Evolutionary conservation across 30 jellyfish, hydroid and myxozoan species (phyloP).

Genomic region (Aurelia aurita): DNA sequence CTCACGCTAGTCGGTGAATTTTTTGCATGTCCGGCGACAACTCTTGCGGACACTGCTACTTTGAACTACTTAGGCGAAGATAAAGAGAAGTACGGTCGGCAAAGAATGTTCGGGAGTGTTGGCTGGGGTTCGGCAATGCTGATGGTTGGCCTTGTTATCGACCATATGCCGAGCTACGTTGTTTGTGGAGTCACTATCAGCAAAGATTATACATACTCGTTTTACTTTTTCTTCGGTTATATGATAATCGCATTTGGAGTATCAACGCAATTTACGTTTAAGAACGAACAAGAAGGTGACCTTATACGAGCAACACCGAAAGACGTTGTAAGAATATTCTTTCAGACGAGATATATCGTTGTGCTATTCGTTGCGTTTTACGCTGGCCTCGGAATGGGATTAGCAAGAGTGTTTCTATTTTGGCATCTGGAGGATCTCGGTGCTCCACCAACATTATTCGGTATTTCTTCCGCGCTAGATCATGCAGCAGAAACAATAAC

Average conservation of each 20-base stretch:
- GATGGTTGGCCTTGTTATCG: constrained; percentile 94
- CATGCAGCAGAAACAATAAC: constrained; percentile 96
- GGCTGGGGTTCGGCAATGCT: constrained; percentile 99
- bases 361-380: constrained; percentile 95
- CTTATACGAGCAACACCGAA: constrained; percentile 79
- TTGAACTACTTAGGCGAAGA: constrained; percentile 91
- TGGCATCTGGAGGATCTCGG: constrained; percentile 99
- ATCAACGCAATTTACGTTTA: constrained; percentile 85
- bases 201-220: constrained; percentile 94
- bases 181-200: constrained; percentile 95
- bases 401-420: constrained; percentile 93
- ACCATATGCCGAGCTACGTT: constrained; percentile 89
- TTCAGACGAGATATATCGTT: constrained; percentile 66
- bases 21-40: constrained; percentile 99
- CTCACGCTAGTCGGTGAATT: constrained; percentile 97
- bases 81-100: constrained; percentile 97
- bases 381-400: constrained; percentile 99
- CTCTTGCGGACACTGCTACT: constrained; percentile 99
- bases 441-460: constrained; percentile 98
- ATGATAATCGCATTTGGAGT: constrained; percentile 88
- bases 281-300: constrained; percentile 65
- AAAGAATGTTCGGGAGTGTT: constrained; percentile 98
- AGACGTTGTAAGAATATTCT: constrained; percentile 79
- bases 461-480: constrained; percentile 97
- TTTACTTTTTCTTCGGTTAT: constrained; percentile 88